phyloP scores from a whole-genome alignment of 2,113 vertebrate genomes.

The Cyprinodon brontotheroides region DNA sequence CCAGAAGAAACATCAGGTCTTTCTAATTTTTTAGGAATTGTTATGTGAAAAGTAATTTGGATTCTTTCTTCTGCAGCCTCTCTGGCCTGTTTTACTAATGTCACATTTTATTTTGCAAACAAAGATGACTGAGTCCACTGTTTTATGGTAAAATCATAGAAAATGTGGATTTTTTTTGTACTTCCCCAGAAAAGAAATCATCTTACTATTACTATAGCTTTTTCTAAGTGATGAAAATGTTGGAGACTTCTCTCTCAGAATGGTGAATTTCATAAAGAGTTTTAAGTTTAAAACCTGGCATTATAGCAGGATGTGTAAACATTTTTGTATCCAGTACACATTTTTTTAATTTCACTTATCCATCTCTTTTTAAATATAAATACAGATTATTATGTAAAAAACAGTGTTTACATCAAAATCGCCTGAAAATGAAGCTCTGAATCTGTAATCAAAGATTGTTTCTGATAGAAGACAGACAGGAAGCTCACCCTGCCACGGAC shows the following conservation, averaged over 20 bases:
- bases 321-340: neutral
- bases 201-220: neutral
- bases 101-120: too few relatives aligned
- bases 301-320: neutral
- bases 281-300: neutral
- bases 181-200: neutral
- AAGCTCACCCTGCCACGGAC: constrained; percentile 58
- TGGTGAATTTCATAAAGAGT: too few relatives aligned
- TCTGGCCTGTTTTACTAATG: neutral
- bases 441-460: constrained; percentile 19
- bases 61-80: too few relatives aligned
- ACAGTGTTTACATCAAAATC: constrained; percentile 44
- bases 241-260: too few relatives aligned
- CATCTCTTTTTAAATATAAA: constrained; percentile 24
- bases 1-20: too few relatives aligned
- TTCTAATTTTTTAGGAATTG: too few relatives aligned
- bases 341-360: neutral
- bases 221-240: too few relatives aligned
- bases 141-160: too few relatives aligned
- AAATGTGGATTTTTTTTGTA: too few relatives aligned
- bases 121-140: too few relatives aligned
- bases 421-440: neutral
- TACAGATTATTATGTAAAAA: constrained; percentile 40
- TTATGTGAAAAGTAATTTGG: too few relatives aligned
- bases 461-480: constrained; percentile 64